Conservation (phyloP, 2,113 vertebrate species). For the Terrapene triunguis region DNA sequence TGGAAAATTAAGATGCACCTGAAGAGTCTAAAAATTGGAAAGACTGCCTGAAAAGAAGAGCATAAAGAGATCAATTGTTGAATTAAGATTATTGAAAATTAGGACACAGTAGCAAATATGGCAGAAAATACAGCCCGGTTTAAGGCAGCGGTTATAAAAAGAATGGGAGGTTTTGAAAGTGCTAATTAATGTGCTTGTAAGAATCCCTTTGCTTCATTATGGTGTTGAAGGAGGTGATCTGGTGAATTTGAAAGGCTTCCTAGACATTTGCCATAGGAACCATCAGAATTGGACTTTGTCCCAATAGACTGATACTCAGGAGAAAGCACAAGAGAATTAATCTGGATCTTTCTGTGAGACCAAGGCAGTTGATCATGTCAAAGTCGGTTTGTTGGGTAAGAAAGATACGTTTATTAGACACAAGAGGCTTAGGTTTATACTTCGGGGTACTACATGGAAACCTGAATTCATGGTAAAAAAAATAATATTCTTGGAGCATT, state of each 20-base stretch:
- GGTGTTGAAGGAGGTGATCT: neutral
- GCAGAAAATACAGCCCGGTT: neutral
- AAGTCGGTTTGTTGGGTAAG: neutral
- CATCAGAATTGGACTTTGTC: neutral
- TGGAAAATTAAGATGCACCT: neutral
- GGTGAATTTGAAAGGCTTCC: neutral
- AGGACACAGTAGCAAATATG: neutral
- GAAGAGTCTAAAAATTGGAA: neutral
- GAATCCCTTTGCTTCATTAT: conserved; percentile 6
- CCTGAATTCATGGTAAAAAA: neutral
- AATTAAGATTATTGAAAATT: conserved; percentile 22
- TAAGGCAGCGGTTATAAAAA: conserved; percentile 22
- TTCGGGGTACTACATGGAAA: neutral
- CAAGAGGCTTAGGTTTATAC: neutral
- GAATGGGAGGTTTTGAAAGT: neutral
- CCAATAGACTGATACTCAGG: neutral
- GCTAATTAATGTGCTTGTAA: neutral
- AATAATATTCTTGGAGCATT: neutral
- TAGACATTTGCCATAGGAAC: neutral
- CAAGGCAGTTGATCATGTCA: neutral
- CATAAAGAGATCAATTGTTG: neutral
- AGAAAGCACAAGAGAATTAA: neutral
- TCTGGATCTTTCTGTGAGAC: neutral
- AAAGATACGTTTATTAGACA: neutral
- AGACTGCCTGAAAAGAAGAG: neutral